Evolutionary conservation across 2,113 vertebrate species (phyloP).

Genomic region (Gallinago undulata): DNA sequence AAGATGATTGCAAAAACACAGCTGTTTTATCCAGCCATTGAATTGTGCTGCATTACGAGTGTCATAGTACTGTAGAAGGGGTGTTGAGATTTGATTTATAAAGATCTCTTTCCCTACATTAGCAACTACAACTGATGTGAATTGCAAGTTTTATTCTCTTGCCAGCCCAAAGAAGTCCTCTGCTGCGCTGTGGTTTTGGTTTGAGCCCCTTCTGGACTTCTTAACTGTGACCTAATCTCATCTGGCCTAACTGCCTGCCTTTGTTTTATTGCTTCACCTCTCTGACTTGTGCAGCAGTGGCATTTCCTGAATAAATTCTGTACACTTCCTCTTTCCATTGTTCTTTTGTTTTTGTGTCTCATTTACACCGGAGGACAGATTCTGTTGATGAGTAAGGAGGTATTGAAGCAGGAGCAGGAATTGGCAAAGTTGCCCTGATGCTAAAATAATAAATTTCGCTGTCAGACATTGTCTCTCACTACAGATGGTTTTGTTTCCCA

Average conservation of each 20-base stretch:
- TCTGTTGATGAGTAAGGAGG: neutral
- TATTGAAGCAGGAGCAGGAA: neutral
- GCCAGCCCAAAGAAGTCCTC: neutral
- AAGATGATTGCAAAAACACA: neutral
- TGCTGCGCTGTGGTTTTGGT: neutral
- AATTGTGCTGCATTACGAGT: neutral
- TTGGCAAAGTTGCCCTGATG: neutral
- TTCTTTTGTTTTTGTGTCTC: neutral
- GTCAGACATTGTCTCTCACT: neutral
- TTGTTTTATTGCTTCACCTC: neutral
- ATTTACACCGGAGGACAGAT: neutral
- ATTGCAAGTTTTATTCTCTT: neutral
- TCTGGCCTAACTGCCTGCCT: neutral
- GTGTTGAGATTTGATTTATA: neutral
- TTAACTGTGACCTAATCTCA: neutral
- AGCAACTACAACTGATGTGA: neutral
- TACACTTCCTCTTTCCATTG: neutral
- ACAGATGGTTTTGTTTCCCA: neutral
- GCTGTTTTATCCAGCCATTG: neutral
- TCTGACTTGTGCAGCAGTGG: neutral
- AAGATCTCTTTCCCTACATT: neutral
- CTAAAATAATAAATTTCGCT: neutral
- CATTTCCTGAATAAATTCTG: neutral
- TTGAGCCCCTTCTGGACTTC: neutral
- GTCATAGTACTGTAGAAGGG: neutral